Base-by-base conservation (phyloP, 2,113 vertebrate species). In the Aleadryas rufinucha region DNA sequence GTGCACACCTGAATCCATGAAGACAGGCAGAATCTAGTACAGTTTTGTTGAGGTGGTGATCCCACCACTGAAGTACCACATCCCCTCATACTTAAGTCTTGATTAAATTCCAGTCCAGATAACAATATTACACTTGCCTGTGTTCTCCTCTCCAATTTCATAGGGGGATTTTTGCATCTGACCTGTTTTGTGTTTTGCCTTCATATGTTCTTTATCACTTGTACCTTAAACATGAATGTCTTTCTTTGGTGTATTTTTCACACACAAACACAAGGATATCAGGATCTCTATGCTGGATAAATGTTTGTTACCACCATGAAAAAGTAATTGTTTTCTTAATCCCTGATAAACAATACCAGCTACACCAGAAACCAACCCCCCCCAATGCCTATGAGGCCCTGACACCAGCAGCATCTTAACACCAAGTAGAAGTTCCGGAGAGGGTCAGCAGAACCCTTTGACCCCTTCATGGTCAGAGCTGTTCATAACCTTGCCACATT, bases 71-170 rank as follows among this genome's bases (percentile, higher is more conserved):
- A 85, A 85, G 66, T 65, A 88, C 90, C 61, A 54, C 86, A 70
- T 93, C 76, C 87, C 17, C 76, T 96, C 90, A 72, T 95, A 81
- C 47, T 59, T 88, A 74, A 86, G 80, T 74, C 64, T 89, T 93
- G 72, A 84, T 97, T 87, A 90, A 94, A 96, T 95, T 90, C 83
- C 89, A 95, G 83, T 66, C 54, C 68, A 86, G 76, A 92, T 95
- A 95, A 93, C 50, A 81, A 60, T 84, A 90, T 66, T 66, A 22
- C 54, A 35, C 83, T 92, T 93, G 86, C 56, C 76, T 93, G 44
- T 80, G 77, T 93, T 93, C 83, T 82, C 17, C 53, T 92, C 71
- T 78, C 71, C 66, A 83, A 17, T 66, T 96, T 90, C 53, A 21
- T 11, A n/a, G 63, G 79, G 79, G 70, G 11, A 24, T 42, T 90